Evolutionary conservation across 2,113 vertebrate genomes (phyloP).

Genomic region (Cacatua alba): DNA sequence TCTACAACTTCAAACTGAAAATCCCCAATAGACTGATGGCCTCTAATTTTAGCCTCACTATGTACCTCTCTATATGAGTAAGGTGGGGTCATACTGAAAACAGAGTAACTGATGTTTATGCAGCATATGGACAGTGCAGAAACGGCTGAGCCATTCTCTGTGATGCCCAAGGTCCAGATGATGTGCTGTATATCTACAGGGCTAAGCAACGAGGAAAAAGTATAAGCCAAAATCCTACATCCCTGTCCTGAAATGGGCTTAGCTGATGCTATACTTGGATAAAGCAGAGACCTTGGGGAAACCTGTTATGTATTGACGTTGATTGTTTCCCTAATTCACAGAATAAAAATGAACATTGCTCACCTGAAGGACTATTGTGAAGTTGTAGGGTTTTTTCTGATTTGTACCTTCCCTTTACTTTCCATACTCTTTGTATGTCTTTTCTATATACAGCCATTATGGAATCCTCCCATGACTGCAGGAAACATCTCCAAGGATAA

Average conservation of each 20-base stretch:
- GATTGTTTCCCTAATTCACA: neutral
- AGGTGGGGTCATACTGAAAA: neutral
- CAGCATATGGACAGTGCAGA: neutral
- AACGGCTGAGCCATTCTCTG: neutral
- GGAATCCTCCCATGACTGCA: neutral
- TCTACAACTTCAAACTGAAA: neutral
- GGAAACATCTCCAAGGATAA: neutral
- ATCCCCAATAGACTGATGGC: neutral
- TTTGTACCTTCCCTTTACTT: neutral
- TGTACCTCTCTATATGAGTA: too few species aligned
- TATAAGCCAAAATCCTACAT: neutral
- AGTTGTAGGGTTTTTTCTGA: neutral
- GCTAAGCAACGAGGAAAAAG: neutral
- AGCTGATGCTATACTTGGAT: neutral
- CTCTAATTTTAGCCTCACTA: neutral
- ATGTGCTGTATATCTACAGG: neutral
- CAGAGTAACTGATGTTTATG: neutral
- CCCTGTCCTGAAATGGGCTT: neutral
- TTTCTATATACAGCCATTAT: neutral
- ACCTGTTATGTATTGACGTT: accelerated
- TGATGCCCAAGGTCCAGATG: accelerated
- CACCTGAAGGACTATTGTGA: neutral
- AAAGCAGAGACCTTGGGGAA: neutral
- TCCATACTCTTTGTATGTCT: neutral
- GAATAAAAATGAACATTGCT: neutral